Evolutionary conservation across 1,140 invertebrate species (phyloP).

Genomic region (Diabrotica virgifera): DNA sequence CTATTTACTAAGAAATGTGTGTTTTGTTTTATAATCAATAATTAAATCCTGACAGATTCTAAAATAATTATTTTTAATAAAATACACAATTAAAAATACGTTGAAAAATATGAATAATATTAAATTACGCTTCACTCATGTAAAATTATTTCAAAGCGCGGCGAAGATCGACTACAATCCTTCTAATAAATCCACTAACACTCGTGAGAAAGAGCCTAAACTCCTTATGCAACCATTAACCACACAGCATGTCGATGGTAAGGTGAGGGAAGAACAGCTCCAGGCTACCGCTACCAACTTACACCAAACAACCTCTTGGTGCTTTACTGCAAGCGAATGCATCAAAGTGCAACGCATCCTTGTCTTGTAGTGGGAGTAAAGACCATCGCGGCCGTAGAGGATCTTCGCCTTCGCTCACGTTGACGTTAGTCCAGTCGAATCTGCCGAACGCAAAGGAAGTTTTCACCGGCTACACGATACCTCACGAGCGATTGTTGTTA

Average conservation of each 20-base stretch:
- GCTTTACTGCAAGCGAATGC: conserved; percentile 14
- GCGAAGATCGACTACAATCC: too few relatives aligned
- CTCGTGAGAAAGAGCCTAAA: neutral
- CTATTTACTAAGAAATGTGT: too few relatives aligned
- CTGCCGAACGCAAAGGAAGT: neutral
- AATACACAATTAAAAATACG: too few relatives aligned
- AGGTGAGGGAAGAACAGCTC: neutral
- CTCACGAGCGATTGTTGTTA: conserved; percentile 14
- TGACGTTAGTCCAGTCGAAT: neutral
- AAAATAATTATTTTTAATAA: too few relatives aligned
- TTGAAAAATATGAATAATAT: too few relatives aligned
- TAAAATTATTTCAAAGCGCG: too few relatives aligned
- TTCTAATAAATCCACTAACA: too few relatives aligned
- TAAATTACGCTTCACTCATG: too few relatives aligned
- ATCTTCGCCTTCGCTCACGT: neutral
- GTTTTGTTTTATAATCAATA: too few relatives aligned
- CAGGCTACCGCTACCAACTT: conserved; percentile 13
- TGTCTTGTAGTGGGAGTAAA: conserved; percentile 11
- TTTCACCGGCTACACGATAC: neutral
- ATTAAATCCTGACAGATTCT: too few relatives aligned
- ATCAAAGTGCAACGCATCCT: conserved; percentile 8
- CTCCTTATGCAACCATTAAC: conserved; percentile 10
- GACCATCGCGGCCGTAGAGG: neutral
- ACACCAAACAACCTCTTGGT: conserved; percentile 9
- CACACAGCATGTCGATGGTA: neutral